Evolutionary conservation across 2,797 vertebrate species (phyloP).

Genomic region (Spinus pinus): DNA sequence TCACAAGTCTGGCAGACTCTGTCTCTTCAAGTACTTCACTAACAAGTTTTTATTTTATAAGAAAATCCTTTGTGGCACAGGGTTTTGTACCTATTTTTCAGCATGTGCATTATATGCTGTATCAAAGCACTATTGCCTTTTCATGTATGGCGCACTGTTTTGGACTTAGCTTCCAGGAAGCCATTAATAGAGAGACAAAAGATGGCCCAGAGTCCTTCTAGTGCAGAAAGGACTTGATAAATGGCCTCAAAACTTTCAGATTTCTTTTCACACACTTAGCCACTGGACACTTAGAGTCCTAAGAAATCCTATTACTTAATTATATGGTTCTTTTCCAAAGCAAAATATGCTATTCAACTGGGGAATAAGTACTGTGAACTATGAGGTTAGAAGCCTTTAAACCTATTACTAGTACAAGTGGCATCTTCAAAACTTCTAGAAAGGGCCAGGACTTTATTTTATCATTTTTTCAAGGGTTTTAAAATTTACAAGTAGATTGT

Average conservation of each 20-base stretch:
- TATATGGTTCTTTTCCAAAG: neutral
- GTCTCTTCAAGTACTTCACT: neutral
- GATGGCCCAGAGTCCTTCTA: neutral
- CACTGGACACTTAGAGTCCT: neutral
- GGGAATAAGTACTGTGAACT: neutral
- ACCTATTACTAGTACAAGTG: neutral
- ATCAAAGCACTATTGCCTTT: conserved; percentile 7
- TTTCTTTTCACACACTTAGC: neutral
- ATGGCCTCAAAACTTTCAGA: neutral
- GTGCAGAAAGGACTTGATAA: neutral
- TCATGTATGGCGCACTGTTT: neutral
- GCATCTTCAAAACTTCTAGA: neutral
- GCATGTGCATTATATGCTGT: neutral
- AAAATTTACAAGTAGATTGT: neutral
- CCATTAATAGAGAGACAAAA: neutral
- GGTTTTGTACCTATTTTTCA: neutral
- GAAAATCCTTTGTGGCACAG: neutral
- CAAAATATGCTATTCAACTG: neutral
- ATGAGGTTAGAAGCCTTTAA: neutral
- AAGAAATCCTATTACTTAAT: neutral
- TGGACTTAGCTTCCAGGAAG: neutral
- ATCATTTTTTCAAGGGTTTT: neutral
- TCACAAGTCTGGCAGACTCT: neutral
- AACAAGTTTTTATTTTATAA: neutral
- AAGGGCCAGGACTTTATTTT: neutral